Base-by-base conservation (phyloP, 2,797 vertebrate genomes). In the Cyclura pinguis region DNA sequence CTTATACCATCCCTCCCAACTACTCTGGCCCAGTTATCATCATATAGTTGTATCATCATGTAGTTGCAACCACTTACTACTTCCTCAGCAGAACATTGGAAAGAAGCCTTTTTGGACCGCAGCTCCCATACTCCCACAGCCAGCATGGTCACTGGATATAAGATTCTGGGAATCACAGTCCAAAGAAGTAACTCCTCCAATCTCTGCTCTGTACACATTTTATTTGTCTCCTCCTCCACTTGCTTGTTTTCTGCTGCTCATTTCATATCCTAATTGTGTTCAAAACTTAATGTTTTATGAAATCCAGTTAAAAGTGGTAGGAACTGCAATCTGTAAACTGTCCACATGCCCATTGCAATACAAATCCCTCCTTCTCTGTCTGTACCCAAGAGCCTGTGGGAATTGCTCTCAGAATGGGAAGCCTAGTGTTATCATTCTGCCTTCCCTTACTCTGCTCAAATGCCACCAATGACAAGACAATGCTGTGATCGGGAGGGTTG, bases 21-120 rank as follows among this genome's bases (percentile, higher is more conserved):
- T 64, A 89, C 88, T 87, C 82, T 4, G 93, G 92, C 32, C 29
- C 89, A 0, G 57, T 92, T 73, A 52, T 50, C 81, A 24, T 91
- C 0, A 0, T 86, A 0, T 93, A 93, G 92, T 27, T 32, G 91
- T 73, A 52, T 50, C 81, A 24, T 91, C 0, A 0, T 86, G 0
- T 93, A 93, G 92, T 27, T 32, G 91, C 32, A 32, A 69, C 67
- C 29, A 69, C 32, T 69, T 12, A 69, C 24, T 32, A 13, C 67
- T 32, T 69, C 67, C 32, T 32, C 10, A 69, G 67, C 29, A 32
- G 67, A 69, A 69, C 32, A 13, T 32, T 69, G 67, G 27, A 32
- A 69, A 32, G 9, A 12, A 69, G 9, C 67, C 27, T 69, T 69
- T 69, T 69, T 69, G 9, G 29, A 32, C 29, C 4, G 27, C 67